Percentiles rank a stretch among this genome's conserved stretches.
Conservation (phyloP, 1,140 invertebrate genomes). For the Papilio glaucus region DNA sequence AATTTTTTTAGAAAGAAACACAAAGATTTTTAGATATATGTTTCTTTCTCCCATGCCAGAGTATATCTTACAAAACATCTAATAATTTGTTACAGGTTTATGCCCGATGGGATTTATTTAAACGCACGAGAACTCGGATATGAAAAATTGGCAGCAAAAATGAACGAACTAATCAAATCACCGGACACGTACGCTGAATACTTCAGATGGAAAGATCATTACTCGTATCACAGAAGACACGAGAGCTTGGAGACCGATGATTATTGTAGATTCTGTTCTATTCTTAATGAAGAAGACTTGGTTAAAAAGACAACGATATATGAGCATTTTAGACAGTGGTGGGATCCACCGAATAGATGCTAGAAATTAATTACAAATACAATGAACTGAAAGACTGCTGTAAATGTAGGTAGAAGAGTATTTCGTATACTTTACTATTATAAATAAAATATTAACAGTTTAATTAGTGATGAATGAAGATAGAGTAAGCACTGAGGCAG, state of each 20-base stretch:
- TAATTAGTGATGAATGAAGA: no score
- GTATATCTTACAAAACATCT: no score
- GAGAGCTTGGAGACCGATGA: slow-evolving; percentile 61
- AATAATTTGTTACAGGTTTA: slow-evolving; percentile 61
- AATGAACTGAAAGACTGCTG: not conserved
- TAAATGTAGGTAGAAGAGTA: not conserved
- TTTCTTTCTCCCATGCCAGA: no score
- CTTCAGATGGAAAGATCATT: slow-evolving; percentile 70
- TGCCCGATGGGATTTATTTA: slow-evolving; percentile 71
- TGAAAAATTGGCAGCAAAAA: slow-evolving; percentile 56
- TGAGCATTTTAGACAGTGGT: slow-evolving; percentile 57
- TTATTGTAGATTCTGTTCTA: slow-evolving; percentile 65
- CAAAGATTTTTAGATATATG: no score
- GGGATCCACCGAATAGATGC: slow-evolving; percentile 54
- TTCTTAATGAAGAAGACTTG: slow-evolving; percentile 57
- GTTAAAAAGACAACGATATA: slow-evolving; percentile 52
- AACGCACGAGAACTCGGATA: slow-evolving; percentile 61
- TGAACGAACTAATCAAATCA: slow-evolving; percentile 61
- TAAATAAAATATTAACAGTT: no score
- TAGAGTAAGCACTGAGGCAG: no score
- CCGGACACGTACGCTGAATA: slow-evolving; percentile 60
- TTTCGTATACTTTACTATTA: not conserved
- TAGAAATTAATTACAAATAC: not conserved
- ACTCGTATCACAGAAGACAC: slow-evolving; percentile 54
- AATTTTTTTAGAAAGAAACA: no score